Base-by-base conservation (phyloP, 2,888 invertebrate species). In the Ophioninae sp. region DNA sequence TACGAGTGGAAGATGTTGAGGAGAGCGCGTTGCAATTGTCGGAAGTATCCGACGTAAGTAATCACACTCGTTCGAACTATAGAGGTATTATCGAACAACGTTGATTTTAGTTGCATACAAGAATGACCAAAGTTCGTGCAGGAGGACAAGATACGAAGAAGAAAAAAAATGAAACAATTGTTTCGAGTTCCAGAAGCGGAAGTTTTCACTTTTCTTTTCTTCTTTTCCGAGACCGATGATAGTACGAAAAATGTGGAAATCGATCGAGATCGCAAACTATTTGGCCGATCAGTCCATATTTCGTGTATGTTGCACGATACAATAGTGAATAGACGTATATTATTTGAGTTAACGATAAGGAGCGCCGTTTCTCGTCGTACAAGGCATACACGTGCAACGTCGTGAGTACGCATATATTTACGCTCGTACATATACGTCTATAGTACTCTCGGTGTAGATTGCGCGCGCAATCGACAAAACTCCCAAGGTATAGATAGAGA, bases 31-130 rank as follows among this genome's bases (percentile, higher is more conserved):
- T 9, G 44, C 6, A 67, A 67, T 67, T 23, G 71, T 76, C 67
- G 79, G 41, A 76, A 72, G 1, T 23, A 39, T 41, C 71, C 75
- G 59, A 61, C 71, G 79, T 79, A 30, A 82, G 82, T 82, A 75
- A 59, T 61, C 30, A 13, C 13, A 10, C 58, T 71, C 37, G 10
- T 30, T 74, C 2, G 2, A 61, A 20, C 61, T 0, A 37, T 61
- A 22, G 37, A 37, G 30, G 30, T 17, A 59, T 20, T 30, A 22
- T 51, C 6, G n/a, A 68, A 68, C 23, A 51, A 56, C 44, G 39
- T 39, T 39, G n/a, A 41, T n/a, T 39, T 17, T 0, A 7, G 17
- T 65, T 9, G 39, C 39, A 8, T 20, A 20, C 30, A n/a, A 61
- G 30, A 44, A 17, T 17, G 41, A 22, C 8, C 7, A 37, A 51